These are phyloP conservation scores for Podarcis lilfordi DNA, from an alignment of 2,797 vertebrate species.

Conservation along the genomic window DNA sequence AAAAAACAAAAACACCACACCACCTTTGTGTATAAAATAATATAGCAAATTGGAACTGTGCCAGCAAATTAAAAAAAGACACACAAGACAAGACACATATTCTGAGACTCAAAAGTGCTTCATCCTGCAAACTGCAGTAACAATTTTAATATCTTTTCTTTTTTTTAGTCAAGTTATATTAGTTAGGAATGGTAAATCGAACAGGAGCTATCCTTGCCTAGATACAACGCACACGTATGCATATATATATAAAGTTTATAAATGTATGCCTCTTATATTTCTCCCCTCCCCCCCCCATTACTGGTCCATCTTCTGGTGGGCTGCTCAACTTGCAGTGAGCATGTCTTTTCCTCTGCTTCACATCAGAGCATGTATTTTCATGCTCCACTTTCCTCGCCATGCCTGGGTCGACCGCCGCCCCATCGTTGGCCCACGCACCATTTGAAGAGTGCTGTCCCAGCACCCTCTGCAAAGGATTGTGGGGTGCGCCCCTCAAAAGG, in stretches of 20 bases:
- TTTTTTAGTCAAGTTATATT: constrained; percentile 75
- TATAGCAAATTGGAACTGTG: constrained; percentile 72
- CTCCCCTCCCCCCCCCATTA: neutral
- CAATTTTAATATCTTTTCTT: constrained; percentile 46
- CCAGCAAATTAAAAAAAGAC: constrained; percentile 56
- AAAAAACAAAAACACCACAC: constrained; percentile 52
- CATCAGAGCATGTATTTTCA: accelerated
- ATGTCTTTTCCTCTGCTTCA: neutral
- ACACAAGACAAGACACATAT: constrained; percentile 53
- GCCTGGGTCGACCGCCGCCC: too few species aligned
- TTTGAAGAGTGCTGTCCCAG: neutral
- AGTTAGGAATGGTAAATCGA: constrained; percentile 73
- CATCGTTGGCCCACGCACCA: accelerated
- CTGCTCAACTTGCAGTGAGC: neutral
- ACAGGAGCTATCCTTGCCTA: constrained; percentile 62
- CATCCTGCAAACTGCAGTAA: constrained; percentile 81
- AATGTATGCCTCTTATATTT: constrained; percentile 7
- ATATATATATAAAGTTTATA: constrained; percentile 7
- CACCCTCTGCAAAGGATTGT: neutral
- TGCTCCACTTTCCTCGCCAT: neutral
- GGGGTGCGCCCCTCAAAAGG: neutral
- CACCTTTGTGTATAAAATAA: constrained; percentile 81
- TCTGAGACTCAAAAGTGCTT: constrained; percentile 82
- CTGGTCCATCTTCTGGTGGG: constrained; percentile 48
- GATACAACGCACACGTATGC: constrained; percentile 54